A percentile compares a stretch with the other conserved stretches of the same genome.
Conservation (phyloP, 2,888 invertebrate genomes). For the Trichacis sp. region DNA sequence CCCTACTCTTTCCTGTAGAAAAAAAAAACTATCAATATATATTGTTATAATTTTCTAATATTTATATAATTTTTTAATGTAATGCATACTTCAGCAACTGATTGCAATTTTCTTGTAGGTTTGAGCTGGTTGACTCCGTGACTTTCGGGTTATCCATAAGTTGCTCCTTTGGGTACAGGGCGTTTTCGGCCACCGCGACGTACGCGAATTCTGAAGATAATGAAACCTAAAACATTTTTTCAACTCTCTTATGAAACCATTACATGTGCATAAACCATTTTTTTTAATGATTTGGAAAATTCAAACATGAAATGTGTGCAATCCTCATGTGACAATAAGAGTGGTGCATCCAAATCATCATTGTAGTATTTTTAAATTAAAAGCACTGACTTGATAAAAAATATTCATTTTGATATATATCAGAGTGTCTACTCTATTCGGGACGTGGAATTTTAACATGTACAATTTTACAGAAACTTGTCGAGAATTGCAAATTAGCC, state of each 20-base stretch:
- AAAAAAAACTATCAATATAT: too few relatives aligned
- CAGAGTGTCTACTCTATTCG: too few relatives aligned
- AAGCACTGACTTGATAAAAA: too few relatives aligned
- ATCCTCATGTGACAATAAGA: slow-evolving; percentile 51
- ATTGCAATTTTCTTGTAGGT: slow-evolving; percentile 92
- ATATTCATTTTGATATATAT: too few relatives aligned
- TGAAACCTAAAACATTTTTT: slow-evolving; percentile 76
- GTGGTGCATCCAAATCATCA: slow-evolving; percentile 69
- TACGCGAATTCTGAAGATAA: slow-evolving; percentile 97
- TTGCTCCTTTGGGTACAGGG: slow-evolving; percentile 97
- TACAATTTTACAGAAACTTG: too few relatives aligned
- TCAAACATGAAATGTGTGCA: too few relatives aligned
- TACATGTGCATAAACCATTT: too few relatives aligned
- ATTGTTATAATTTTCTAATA: too few relatives aligned
- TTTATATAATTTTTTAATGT: too few relatives aligned
- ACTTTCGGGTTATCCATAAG: slow-evolving; percentile 98
- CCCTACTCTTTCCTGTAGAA: slow-evolving; percentile 92
- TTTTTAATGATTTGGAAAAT: slow-evolving; percentile 5
- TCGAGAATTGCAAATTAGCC: too few relatives aligned
- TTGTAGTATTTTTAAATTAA: too few relatives aligned
- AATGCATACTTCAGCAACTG: slow-evolving; percentile 97
- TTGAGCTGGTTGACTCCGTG: slow-evolving; percentile 99
- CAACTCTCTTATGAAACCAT: not conserved
- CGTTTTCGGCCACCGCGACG: slow-evolving; percentile 99
- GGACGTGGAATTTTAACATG: too few relatives aligned